Base-by-base conservation (phyloP, 2,888 invertebrate species). In the Leistus spinibarbis region DNA sequence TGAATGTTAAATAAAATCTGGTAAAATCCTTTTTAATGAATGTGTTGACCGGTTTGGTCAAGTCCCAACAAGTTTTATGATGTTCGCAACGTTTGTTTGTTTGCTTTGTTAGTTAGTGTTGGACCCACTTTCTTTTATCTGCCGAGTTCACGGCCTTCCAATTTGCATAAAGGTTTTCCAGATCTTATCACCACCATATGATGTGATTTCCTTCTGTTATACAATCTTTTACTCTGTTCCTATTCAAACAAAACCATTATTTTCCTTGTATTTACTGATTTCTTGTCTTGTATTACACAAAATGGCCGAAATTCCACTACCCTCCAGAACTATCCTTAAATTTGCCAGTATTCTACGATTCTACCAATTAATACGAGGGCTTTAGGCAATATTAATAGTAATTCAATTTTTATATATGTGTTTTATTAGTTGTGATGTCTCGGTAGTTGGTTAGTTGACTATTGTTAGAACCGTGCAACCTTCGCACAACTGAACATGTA, bases 161-260 rank as follows among this genome's bases (percentile, higher is more conserved):
- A 10, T 72, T 65, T 72, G 72, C 72, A 66, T 72, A 72, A 72
- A 72, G 66, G 65, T 72, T 72, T 67, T 72, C 66, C 40, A 57
- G 65, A 66, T 72, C 65, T 66, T 66, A 72, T 72, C 72, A 24
- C 7, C 65, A 54, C 66, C n/a, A n/a, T n/a, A n/a, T n/a, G n/a
- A 57, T 72, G 72, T 72, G 72, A 72, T 72, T 72, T 72, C 65
- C 72, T 72, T 24, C 65, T 72, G 72, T 72, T 72, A 72, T 72
- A 66, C 72, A 72, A 72, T 72, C 65, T 7, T 40, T 24, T 24
- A 64, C 54, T 64, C 13, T 71, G 13, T 64, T 72, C 64, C 72
- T 72, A 19, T 71, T 20, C 19, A 19, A 60, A 60, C 19, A 13
- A 57, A 10, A 57, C 4, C 2, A 19, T 17, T 60, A 60, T 60